Evolutionary conservation across 2,888 invertebrate species (phyloP).

Genomic region (Oscheius sp.): DNA sequence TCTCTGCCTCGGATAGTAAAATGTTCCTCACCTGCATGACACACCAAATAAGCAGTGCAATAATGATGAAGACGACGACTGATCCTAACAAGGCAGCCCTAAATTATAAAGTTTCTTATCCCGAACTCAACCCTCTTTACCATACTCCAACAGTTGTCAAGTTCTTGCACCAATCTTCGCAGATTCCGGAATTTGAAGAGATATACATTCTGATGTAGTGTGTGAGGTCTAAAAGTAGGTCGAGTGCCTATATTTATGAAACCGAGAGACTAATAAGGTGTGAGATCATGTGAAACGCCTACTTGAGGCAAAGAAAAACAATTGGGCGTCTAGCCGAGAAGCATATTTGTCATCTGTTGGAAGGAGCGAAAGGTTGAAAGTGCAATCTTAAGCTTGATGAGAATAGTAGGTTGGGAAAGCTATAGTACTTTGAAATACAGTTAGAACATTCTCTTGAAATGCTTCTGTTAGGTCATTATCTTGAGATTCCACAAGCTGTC

Average conservation of each 20-base stretch:
- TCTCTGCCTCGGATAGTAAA: neutral
- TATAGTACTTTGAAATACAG: too few relatives aligned
- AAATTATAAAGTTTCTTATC: neutral
- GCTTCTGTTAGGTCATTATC: too few relatives aligned
- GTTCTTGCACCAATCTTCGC: neutral
- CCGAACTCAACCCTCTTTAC: neutral
- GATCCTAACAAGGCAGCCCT: neutral
- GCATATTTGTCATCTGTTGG: too few relatives aligned
- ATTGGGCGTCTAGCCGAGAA: too few relatives aligned
- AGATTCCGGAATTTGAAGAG: neutral
- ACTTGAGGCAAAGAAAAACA: too few relatives aligned
- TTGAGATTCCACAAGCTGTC: too few relatives aligned
- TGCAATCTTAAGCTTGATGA: too few relatives aligned
- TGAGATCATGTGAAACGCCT: neutral
- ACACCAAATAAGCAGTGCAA: neutral
- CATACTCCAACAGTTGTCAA: neutral
- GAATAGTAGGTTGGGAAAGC: too few relatives aligned
- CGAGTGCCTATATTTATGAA: neutral
- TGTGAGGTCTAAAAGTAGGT: neutral
- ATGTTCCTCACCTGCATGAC: conserved; percentile 1
- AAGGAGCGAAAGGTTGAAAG: too few relatives aligned
- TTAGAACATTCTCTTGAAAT: too few relatives aligned
- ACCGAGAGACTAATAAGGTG: neutral
- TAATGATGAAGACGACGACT: conserved; percentile 3
- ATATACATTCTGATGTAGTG: neutral